Evolutionary conservation across 2,888 invertebrate species (phyloP).

Genomic region (Sphaerophoria rueppellii): DNA sequence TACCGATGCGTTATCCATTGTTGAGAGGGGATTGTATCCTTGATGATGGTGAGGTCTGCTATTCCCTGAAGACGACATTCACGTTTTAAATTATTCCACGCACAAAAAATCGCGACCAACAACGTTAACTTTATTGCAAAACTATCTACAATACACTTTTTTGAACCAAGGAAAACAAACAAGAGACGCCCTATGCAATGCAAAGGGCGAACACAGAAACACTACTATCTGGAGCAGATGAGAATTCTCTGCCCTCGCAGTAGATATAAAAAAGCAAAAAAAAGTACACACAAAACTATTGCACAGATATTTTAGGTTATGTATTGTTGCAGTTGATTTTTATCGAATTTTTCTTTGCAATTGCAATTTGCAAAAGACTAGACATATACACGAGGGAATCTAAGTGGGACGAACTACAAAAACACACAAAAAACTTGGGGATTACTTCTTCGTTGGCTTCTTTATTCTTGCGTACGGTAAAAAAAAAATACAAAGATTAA

Average conservation of each 20-base stretch:
- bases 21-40: constrained; percentile 62
- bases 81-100: constrained; percentile 41
- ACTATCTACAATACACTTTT: neutral
- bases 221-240: constrained; percentile 13
- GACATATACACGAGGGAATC: neutral
- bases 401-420: constrained; percentile 3
- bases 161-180: neutral
- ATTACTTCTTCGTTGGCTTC: neutral
- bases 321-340: neutral
- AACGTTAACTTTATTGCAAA: neutral
- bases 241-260: neutral
- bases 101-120: neutral
- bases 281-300: constrained; percentile 4
- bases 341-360: constrained; percentile 34
- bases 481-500: neutral
- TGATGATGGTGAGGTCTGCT: constrained; percentile 45
- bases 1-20: constrained; percentile 63
- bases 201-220: neutral
- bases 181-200: constrained; percentile 21
- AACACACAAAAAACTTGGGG: constrained; percentile 11
- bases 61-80: constrained; percentile 68
- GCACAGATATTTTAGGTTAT: neutral
- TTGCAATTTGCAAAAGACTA: constrained; percentile 11
- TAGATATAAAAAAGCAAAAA: neutral
- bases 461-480: neutral